Percentiles rank a stretch among this genome's conserved stretches.
Evolutionary conservation across 2,888 invertebrate genomes (phyloP).

Genomic region (Taphrorychus bicolor): DNA sequence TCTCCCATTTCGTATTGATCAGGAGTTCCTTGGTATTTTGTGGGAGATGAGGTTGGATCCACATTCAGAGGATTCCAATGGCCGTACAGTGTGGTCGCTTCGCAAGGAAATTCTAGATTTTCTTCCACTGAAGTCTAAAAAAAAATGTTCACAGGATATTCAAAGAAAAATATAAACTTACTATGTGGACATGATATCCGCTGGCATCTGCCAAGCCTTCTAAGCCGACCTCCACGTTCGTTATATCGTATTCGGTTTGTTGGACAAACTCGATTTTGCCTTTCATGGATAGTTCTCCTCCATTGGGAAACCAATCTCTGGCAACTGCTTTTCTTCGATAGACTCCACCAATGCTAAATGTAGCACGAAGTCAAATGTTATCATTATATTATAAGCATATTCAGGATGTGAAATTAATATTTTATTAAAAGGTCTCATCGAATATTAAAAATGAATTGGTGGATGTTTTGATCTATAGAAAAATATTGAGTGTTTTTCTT

Average conservation of each 20-base stretch:
- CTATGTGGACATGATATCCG: slow-evolving; percentile 85
- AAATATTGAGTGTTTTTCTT: too few species aligned
- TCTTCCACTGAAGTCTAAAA: slow-evolving; percentile 80
- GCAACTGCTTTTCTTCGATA: slow-evolving; percentile 84
- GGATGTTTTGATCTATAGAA: too few species aligned
- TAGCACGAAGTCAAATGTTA: background rate
- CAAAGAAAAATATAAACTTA: too few species aligned
- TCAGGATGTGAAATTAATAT: too few species aligned
- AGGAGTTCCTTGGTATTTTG: slow-evolving; percentile 69
- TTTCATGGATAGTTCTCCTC: slow-evolving; percentile 67
- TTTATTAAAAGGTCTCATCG: too few species aligned
- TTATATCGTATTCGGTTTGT: slow-evolving; percentile 84
- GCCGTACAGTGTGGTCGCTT: slow-evolving; percentile 80
- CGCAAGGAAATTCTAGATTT: slow-evolving; percentile 87
- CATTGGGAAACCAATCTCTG: slow-evolving; percentile 89
- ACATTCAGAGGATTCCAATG: slow-evolving; percentile 86
- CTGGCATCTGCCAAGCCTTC: slow-evolving; percentile 73
- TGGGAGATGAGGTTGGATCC: slow-evolving; percentile 68
- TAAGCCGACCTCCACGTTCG: slow-evolving; percentile 78
- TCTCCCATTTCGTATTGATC: slow-evolving; percentile 90
- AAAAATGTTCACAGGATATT: background rate
- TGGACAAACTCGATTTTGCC: slow-evolving; percentile 85
- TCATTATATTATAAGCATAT: too few species aligned
- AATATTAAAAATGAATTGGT: too few species aligned
- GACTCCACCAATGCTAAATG: slow-evolving; percentile 72